Evolutionary conservation across 2,113 vertebrate genomes (phyloP).

Genomic region (Erythrocebus patas): DNA sequence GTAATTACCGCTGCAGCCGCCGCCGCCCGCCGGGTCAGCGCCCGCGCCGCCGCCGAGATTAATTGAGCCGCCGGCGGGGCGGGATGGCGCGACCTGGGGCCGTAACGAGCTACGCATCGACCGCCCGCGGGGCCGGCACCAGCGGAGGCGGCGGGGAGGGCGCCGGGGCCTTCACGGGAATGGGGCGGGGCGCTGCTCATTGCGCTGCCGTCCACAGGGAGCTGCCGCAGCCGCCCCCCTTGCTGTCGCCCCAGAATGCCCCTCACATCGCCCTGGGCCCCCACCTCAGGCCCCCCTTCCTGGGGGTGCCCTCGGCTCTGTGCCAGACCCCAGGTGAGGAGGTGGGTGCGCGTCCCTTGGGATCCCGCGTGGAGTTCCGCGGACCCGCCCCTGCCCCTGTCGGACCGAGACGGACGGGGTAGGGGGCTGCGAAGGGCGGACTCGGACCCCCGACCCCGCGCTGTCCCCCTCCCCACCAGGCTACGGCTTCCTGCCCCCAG

Average conservation of each 20-base stretch:
- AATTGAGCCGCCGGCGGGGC: constrained; percentile 97
- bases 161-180: constrained; percentile 73
- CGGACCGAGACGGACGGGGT: background rate
- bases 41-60: constrained; percentile 94
- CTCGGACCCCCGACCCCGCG: background rate
- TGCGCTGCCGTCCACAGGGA: constrained; percentile 86
- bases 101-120: constrained; percentile 78
- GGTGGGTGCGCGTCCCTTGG: background rate
- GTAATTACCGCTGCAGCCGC: constrained; percentile 95
- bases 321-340: constrained; percentile 95
- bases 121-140: constrained; percentile 66
- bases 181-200: background rate
- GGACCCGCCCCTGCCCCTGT: background rate
- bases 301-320: constrained; percentile 95
- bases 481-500: constrained; percentile 93
- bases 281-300: constrained; percentile 95
- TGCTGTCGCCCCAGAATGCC: constrained; percentile 93
- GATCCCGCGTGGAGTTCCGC: no score
- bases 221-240: constrained; percentile 91
- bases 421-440: no score
- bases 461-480: constrained; percentile 79
- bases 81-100: constrained; percentile 88
- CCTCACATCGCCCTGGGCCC: constrained; percentile 95
- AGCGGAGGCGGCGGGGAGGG: constrained; percentile 74
- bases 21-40: constrained; percentile 91